Percentiles rank a stretch among this genome's conserved stretches.
These are phyloP conservation scores for Nymphalis io DNA, from an alignment of 1,140 invertebrate species.

Conservation along the genomic window DNA sequence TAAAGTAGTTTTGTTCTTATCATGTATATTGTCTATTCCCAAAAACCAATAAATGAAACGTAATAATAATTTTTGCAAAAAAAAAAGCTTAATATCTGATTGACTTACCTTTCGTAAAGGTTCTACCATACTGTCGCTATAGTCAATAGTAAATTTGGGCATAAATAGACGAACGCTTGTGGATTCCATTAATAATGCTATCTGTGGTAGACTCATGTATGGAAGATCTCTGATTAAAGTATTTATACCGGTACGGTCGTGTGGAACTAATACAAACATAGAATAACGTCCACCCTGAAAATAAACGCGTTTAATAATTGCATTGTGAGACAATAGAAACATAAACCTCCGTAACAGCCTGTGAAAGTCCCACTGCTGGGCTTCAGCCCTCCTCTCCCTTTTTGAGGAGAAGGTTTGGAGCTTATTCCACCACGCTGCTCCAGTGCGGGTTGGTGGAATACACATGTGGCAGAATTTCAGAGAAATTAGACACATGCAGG, in stretches of 20 bases:
- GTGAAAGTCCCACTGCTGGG: too few species aligned
- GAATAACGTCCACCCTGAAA: conserved; percentile 84
- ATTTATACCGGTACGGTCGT: conserved; percentile 69
- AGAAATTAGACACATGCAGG: too few species aligned
- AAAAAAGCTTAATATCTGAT: background rate
- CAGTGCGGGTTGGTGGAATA: too few species aligned
- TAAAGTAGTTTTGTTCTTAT: too few species aligned
- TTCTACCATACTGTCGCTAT: conserved; percentile 80
- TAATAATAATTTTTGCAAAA: background rate
- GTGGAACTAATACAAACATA: conserved; percentile 86
- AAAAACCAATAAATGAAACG: too few species aligned
- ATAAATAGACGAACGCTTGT: conserved; percentile 82
- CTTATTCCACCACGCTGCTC: too few species aligned
- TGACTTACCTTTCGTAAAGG: conserved; percentile 58
- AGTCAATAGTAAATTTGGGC: conserved; percentile 85
- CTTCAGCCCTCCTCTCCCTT: too few species aligned
- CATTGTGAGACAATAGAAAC: background rate
- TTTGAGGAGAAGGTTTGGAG: too few species aligned
- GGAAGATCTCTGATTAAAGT: conserved; percentile 82
- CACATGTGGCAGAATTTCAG: too few species aligned
- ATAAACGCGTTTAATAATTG: background rate
- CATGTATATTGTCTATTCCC: too few species aligned
- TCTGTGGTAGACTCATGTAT: conserved; percentile 77
- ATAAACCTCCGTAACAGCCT: too few species aligned
- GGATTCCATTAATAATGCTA: conserved; percentile 74